phyloP scores from a whole-genome alignment of 2,113 vertebrate species.

The Ophiodon elongatus region DNA sequence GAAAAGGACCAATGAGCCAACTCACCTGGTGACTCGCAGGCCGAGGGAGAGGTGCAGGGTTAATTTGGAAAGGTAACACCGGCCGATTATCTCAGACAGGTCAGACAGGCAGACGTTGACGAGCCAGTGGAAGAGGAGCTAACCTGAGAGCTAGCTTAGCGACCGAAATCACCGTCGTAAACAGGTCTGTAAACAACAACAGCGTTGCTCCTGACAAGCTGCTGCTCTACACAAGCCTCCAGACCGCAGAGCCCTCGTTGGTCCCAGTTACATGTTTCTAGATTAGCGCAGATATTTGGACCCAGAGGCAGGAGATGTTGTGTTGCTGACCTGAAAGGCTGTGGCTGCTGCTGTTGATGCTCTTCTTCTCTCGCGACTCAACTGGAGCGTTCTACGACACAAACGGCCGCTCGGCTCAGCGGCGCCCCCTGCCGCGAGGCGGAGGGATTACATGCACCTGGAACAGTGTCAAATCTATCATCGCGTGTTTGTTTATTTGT shows the following conservation, averaged over 20 bases:
- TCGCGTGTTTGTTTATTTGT: not conserved
- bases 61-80: conserved; percentile 19
- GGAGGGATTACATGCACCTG: not conserved
- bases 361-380: conserved; percentile 54
- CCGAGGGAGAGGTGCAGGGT: not conserved
- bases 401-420: not conserved
- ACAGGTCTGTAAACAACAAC: conserved; percentile 15
- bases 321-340: not conserved
- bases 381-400: not conserved
- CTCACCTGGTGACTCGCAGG: conserved; percentile 45
- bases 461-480: not conserved
- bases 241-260: not conserved
- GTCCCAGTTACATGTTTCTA: conserved; percentile 53
- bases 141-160: conserved; percentile 64
- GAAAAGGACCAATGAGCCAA: not conserved
- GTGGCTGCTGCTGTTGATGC: conserved; percentile 28
- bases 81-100: conserved; percentile 24
- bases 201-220: not conserved
- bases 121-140: conserved; percentile 40
- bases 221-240: not conserved
- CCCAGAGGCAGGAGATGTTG: not conserved
- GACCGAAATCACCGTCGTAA: conserved; percentile 35
- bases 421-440: not conserved
- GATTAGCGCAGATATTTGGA: not conserved
- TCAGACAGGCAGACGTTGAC: conserved; percentile 10